Conservation (phyloP, 30 jellyfish, hydroid and myxozoan species). For the Chironex yamaguchii region DNA sequence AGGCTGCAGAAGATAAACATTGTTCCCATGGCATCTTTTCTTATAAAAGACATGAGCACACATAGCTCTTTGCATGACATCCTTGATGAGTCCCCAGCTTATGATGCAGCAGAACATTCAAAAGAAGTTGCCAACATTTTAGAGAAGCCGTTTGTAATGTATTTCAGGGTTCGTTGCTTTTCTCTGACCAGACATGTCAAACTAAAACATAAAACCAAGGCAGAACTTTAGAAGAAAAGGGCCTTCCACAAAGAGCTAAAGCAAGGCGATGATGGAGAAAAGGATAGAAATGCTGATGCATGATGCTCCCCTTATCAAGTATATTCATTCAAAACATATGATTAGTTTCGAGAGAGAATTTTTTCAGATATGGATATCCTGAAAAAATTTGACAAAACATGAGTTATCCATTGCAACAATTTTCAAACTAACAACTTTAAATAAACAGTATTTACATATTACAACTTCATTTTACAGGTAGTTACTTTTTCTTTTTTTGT, state of each 20-base stretch:
- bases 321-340: no score
- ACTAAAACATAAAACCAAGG: slow-evolving; percentile 22
- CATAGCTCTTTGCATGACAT: not conserved
- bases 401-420: no score
- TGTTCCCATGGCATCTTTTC: not conserved
- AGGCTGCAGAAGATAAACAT: not conserved
- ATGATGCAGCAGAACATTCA: not conserved
- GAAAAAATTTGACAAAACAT: no score
- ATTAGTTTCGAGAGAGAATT: no score
- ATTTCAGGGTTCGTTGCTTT: slow-evolving; percentile 24
- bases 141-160: slow-evolving; percentile 2
- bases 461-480: no score
- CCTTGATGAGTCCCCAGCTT: slow-evolving; percentile 23
- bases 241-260: slow-evolving; percentile 26
- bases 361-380: no score
- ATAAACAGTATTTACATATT: no score
- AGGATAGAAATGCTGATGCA: no score
- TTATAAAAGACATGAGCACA: not conserved
- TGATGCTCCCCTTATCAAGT: no score
- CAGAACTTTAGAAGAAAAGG: slow-evolving; percentile 23
- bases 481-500: slow-evolving; percentile 21
- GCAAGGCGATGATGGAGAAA: slow-evolving; percentile 7
- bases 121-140: no score
- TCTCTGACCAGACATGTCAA: slow-evolving; percentile 6
- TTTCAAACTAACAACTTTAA: no score